Conservation (phyloP, 2,113 vertebrate genomes). For the Toxotes jaculatrix region DNA sequence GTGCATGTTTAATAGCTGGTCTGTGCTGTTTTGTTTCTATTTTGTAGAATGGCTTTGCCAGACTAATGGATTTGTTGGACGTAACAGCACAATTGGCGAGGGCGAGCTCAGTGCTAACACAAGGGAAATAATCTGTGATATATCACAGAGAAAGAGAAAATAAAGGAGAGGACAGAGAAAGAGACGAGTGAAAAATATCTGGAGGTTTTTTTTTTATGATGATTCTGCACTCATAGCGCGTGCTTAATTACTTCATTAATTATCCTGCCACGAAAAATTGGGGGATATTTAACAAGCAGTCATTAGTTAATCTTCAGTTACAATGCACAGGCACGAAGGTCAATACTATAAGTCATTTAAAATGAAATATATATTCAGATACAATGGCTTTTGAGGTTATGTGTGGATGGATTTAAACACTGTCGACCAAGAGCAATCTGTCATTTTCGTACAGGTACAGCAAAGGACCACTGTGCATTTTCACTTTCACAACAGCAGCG, state of each 20-base stretch:
- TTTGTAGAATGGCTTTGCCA: background rate
- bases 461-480: slow-evolving; percentile 6
- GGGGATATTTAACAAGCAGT: slow-evolving; percentile 77
- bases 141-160: slow-evolving; percentile 19
- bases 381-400: slow-evolving; percentile 40
- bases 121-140: slow-evolving; percentile 12
- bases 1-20: slow-evolving; percentile 2
- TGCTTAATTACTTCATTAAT: slow-evolving; percentile 83
- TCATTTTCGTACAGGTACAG: slow-evolving; percentile 51
- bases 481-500: slow-evolving; percentile 10
- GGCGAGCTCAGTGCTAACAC: background rate
- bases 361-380: slow-evolving; percentile 69
- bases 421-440: slow-evolving; percentile 35
- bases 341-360: slow-evolving; percentile 75
- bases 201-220: slow-evolving; percentile 62
- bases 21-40: background rate
- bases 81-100: background rate
- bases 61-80: background rate
- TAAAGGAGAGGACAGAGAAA: slow-evolving; percentile 38
- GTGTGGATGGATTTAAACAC: slow-evolving; percentile 52
- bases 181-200: slow-evolving; percentile 53
- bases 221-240: slow-evolving; percentile 67
- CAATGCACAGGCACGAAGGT: slow-evolving; percentile 73
- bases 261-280: slow-evolving; percentile 71
- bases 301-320: slow-evolving; percentile 82